Evolutionary conservation across 2,113 vertebrate genomes (phyloP).

Genomic region (crab-eating macaque (Macaca fascicularis)): DNA sequence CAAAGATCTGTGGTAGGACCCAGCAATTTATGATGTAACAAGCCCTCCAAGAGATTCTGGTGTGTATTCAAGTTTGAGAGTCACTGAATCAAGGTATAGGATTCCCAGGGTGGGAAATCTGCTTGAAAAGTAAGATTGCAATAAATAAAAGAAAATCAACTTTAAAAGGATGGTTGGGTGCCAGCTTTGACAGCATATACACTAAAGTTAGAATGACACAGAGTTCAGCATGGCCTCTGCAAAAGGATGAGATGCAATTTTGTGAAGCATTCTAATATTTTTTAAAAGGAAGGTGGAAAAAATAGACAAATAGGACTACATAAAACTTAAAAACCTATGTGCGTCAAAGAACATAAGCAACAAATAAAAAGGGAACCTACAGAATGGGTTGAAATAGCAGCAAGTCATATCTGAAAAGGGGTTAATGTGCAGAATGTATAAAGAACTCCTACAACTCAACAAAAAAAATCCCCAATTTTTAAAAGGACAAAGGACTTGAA

Average conservation of each 20-base stretch:
- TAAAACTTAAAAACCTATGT: not conserved
- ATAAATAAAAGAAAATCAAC: not conserved
- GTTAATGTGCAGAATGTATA: not conserved
- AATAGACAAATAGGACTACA: not conserved
- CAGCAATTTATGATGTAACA: not conserved
- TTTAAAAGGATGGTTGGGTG: not conserved
- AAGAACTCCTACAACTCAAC: not conserved
- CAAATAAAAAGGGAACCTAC: not conserved
- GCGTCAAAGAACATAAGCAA: not conserved
- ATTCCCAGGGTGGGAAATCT: not conserved
- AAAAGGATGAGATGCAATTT: too few relatives aligned
- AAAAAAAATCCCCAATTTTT: too few relatives aligned
- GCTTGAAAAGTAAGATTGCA: not conserved
- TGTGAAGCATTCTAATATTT: too few relatives aligned
- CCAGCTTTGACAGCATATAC: too few relatives aligned
- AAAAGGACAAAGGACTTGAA: too few relatives aligned
- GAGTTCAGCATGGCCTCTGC: too few relatives aligned
- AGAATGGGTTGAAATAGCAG: not conserved
- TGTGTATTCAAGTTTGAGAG: not conserved
- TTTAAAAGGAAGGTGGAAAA: not conserved
- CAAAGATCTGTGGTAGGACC: not conserved
- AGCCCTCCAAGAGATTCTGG: not conserved
- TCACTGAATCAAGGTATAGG: not conserved
- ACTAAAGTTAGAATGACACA: too few relatives aligned
- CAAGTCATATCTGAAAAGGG: not conserved